Conservation (phyloP, 1,140 invertebrate species). For the Eufriesea mexicana region DNA sequence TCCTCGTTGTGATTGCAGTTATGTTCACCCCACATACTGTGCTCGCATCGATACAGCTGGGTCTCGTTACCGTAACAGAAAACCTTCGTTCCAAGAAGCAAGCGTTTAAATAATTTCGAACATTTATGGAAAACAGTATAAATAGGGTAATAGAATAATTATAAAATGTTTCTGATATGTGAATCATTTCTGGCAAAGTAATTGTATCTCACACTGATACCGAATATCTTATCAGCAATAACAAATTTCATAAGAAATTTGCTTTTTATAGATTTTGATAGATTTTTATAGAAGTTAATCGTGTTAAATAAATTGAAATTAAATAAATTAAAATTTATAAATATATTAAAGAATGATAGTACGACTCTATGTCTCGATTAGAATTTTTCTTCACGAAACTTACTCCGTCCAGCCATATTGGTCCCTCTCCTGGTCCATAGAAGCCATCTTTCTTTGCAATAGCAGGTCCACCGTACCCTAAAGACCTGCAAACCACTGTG, state of each 20-base stretch:
- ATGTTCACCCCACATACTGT: slow-evolving; percentile 87
- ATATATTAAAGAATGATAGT: too few species aligned
- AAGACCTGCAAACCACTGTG: slow-evolving; percentile 85
- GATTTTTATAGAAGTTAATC: too few species aligned
- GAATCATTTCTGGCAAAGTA: too few species aligned
- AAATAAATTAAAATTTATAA: too few species aligned
- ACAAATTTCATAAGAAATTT: too few species aligned
- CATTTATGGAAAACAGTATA: not conserved
- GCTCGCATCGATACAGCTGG: slow-evolving; percentile 85
- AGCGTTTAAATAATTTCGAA: not conserved
- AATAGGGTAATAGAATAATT: not conserved
- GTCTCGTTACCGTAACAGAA: slow-evolving; percentile 88
- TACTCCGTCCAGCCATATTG: slow-evolving; percentile 88
- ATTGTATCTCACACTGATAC: too few species aligned
- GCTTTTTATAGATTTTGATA: too few species aligned
- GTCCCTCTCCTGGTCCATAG: slow-evolving; percentile 83
- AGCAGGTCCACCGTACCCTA: slow-evolving; percentile 85
- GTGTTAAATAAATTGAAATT: too few species aligned
- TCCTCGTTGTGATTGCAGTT: slow-evolving; percentile 91
- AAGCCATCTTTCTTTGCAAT: slow-evolving; percentile 81
- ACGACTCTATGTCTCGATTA: not conserved
- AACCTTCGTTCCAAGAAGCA: slow-evolving; percentile 79
- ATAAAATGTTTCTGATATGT: too few species aligned
- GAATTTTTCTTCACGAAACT: not conserved
- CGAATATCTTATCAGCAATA: too few species aligned